Percentiles rank a stretch among this genome's conserved stretches.
Evolutionary conservation across 2,888 invertebrate genomes (phyloP).

Genomic region (Leptinotarsa peninsularis): DNA sequence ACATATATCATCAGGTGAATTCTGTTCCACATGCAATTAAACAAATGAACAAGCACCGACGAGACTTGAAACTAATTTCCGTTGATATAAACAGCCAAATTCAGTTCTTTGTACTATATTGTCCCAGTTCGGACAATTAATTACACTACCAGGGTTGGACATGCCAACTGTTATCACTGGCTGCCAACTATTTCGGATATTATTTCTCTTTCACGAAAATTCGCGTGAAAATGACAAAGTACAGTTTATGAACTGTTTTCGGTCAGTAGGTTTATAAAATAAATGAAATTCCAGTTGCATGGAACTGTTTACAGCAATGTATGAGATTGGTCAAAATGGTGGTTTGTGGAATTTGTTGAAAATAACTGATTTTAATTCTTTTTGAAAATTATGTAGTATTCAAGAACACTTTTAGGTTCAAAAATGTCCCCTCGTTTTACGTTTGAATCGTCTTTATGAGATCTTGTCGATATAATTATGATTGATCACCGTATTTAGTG

Average conservation of each 20-base stretch:
- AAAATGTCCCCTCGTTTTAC: too few species aligned
- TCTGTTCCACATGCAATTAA: neutral
- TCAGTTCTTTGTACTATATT: neutral
- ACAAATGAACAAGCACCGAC: neutral
- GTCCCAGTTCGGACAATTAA: neutral
- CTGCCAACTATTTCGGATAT: slow-evolving; percentile 19
- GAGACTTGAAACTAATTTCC: neutral
- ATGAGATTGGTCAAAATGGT: neutral
- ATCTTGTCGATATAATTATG: too few species aligned
- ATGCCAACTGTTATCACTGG: slow-evolving; percentile 5
- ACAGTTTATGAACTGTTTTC: slow-evolving; percentile 17
- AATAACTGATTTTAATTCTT: too few species aligned
- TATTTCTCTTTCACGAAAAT: slow-evolving; percentile 6
- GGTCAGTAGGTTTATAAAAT: slow-evolving; percentile 4
- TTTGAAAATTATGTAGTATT: too few species aligned
- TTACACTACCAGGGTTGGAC: slow-evolving; percentile 1
- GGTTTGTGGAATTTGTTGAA: neutral
- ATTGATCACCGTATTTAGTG: too few species aligned
- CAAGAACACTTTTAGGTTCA: too few species aligned
- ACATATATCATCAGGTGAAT: neutral
- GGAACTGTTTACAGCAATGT: slow-evolving; percentile 18
- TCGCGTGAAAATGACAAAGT: slow-evolving; percentile 36
- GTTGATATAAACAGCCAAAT: neutral
- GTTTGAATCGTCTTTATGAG: too few species aligned
- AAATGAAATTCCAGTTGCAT: slow-evolving; percentile 27